A percentile compares a stretch with the other conserved stretches of the same genome.
These are phyloP conservation scores for Ceratina japonica DNA, from an alignment of 1,140 invertebrate species.

Conservation along the genomic window DNA sequence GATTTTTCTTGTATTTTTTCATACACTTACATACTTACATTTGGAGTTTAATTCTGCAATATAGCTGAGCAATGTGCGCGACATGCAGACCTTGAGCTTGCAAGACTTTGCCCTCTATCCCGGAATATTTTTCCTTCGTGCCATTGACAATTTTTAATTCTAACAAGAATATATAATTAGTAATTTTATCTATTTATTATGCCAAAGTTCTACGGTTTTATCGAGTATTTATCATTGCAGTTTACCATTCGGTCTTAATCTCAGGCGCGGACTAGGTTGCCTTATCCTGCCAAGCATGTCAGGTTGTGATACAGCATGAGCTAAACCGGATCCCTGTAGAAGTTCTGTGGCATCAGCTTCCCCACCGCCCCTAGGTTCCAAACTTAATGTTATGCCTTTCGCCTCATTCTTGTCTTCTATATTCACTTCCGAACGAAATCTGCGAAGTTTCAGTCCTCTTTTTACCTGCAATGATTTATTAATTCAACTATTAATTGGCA, in stretches of 20 bases:
- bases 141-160: constrained; percentile 70
- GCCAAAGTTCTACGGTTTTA: too few relatives aligned
- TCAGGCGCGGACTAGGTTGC: constrained; percentile 68
- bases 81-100: constrained; percentile 77
- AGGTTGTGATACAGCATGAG: constrained; percentile 77
- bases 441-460: constrained; percentile 73
- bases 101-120: constrained; percentile 75
- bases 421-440: constrained; percentile 78
- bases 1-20: constrained; percentile 1
- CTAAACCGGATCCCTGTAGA: constrained; percentile 70
- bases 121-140: constrained; percentile 72
- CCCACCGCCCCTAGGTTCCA: constrained; percentile 74
- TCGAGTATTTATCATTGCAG: neutral
- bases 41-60: constrained; percentile 74
- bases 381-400: constrained; percentile 69
- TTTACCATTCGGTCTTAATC: constrained; percentile 67
- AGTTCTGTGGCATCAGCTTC: constrained; percentile 77
- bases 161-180: constrained; percentile 11
- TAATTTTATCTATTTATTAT: too few relatives aligned
- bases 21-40: constrained; percentile 56
- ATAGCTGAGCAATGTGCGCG: constrained; percentile 74
- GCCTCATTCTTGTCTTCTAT: constrained; percentile 73
- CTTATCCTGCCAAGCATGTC: constrained; percentile 73
- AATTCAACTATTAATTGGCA: too few relatives aligned
- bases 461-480: constrained; percentile 70